Percentiles rank a stretch among this genome's conserved stretches.
Evolutionary conservation across 1,140 invertebrate species (phyloP).

Genomic region (Eubasilissa regina): DNA sequence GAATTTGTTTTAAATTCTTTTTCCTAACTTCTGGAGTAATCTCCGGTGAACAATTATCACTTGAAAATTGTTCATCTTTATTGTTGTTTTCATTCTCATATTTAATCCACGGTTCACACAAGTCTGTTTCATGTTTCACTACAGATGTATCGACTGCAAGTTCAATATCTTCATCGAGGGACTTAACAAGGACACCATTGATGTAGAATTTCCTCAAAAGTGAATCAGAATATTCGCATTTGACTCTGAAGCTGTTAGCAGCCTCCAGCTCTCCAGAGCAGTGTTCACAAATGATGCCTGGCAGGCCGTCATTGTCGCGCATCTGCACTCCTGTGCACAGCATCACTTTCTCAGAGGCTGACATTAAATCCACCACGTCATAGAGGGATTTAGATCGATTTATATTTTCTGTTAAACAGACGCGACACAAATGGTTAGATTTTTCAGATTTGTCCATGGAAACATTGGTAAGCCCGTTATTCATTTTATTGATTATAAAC

Average conservation of each 20-base stretch:
- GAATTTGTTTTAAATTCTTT: no score
- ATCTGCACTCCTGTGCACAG: slow-evolving; percentile 13
- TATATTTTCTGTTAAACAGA: slow-evolving; percentile 21
- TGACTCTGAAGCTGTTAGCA: slow-evolving; percentile 28
- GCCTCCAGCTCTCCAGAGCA: slow-evolving; percentile 22
- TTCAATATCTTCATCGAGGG: not conserved
- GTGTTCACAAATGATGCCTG: slow-evolving; percentile 28
- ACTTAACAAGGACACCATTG: not conserved
- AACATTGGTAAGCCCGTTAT: no score
- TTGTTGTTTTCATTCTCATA: not conserved
- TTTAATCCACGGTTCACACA: slow-evolving; percentile 11
- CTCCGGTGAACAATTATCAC: no score
- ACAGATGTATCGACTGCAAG: not conserved
- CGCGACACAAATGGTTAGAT: not conserved
- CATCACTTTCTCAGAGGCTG: slow-evolving; percentile 3
- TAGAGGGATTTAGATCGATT: not conserved
- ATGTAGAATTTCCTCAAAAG: slow-evolving; percentile 11
- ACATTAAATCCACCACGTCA: not conserved
- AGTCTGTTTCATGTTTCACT: not conserved
- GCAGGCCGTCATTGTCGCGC: slow-evolving; percentile 21
- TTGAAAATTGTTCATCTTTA: no score
- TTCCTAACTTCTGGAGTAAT: no score
- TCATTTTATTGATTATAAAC: no score
- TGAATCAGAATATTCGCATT: slow-evolving; percentile 26
- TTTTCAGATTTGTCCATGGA: no score